A percentile compares a stretch with the other conserved stretches of the same genome.
These are phyloP conservation scores for Lamellibrachia luymesi DNA, from an alignment of 1,140 invertebrate species.

Conservation along the genomic window DNA sequence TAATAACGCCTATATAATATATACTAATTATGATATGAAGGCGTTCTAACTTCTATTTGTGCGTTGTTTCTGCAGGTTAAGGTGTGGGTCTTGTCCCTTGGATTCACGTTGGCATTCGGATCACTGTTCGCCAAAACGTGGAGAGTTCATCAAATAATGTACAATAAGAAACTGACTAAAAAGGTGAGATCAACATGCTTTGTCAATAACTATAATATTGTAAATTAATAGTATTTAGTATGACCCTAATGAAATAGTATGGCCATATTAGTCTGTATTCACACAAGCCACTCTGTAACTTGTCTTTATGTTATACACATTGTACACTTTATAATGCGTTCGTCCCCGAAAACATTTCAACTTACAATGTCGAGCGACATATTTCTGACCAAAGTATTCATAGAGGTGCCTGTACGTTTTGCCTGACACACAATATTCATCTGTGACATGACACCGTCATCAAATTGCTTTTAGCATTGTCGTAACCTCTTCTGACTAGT, in stretches of 20 bases:
- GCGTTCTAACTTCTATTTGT: not conserved
- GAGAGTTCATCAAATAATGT: constrained; percentile 97
- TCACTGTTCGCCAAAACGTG: constrained; percentile 99
- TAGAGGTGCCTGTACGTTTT: not conserved
- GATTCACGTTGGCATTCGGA: constrained; percentile 96
- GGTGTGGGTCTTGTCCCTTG: constrained; percentile 97
- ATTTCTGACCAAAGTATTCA: not conserved
- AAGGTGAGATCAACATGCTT: constrained; percentile 56
- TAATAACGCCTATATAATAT: too few species aligned
- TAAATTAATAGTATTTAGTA: too few species aligned
- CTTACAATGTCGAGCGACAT: not conserved
- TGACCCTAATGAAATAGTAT: too few species aligned
- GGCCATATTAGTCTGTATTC: not conserved
- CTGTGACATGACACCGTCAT: not conserved
- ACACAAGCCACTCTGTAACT: not conserved
- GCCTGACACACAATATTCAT: not conserved
- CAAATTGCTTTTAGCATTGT: not conserved
- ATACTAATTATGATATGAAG: too few species aligned
- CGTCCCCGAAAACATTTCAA: too few species aligned
- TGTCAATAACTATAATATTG: not conserved
- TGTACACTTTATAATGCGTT: too few species aligned
- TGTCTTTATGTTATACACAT: too few species aligned
- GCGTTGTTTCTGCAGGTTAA: constrained; percentile 58
- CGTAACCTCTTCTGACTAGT: not conserved
- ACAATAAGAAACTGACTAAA: constrained; percentile 96